These are phyloP conservation scores for Diuraphis noxia DNA, from an alignment of 1,140 invertebrate species.

Conservation along the genomic window DNA sequence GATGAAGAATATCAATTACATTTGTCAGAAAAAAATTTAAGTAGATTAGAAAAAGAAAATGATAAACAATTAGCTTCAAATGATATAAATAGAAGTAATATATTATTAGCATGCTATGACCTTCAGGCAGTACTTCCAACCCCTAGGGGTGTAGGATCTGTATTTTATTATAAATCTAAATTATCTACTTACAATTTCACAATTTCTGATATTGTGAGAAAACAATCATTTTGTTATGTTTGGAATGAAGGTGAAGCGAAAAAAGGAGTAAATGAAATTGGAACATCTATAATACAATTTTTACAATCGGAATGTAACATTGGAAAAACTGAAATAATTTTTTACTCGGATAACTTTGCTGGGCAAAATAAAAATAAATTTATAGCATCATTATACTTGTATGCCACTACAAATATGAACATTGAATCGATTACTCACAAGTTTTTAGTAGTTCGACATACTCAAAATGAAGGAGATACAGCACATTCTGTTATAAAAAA, in stretches of 20 bases:
- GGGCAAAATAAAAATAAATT: constrained; percentile 6
- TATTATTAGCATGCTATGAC: constrained; percentile 12
- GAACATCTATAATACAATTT: constrained; percentile 57
- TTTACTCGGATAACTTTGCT: background rate
- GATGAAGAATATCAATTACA: background rate
- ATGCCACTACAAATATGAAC: constrained; percentile 23
- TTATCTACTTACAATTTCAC: background rate
- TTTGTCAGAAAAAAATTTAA: constrained; percentile 42
- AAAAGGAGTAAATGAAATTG: constrained; percentile 55
- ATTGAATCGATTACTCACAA: background rate
- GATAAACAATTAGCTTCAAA: background rate
- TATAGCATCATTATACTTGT: background rate
- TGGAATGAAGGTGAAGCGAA: constrained; percentile 58
- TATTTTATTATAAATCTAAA: constrained; percentile 23
- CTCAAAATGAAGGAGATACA: background rate
- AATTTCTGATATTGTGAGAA: constrained; percentile 1
- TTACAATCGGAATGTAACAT: constrained; percentile 6
- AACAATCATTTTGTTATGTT: constrained; percentile 56
- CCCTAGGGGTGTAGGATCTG: background rate
- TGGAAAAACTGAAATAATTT: background rate
- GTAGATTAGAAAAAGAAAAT: background rate
- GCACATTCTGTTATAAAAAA: background rate
- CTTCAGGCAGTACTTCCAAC: background rate
- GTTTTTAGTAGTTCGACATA: background rate
- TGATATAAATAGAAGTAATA: background rate